Base-by-base conservation (phyloP, 2,888 invertebrate species). In the Ptilodon capucinus region DNA sequence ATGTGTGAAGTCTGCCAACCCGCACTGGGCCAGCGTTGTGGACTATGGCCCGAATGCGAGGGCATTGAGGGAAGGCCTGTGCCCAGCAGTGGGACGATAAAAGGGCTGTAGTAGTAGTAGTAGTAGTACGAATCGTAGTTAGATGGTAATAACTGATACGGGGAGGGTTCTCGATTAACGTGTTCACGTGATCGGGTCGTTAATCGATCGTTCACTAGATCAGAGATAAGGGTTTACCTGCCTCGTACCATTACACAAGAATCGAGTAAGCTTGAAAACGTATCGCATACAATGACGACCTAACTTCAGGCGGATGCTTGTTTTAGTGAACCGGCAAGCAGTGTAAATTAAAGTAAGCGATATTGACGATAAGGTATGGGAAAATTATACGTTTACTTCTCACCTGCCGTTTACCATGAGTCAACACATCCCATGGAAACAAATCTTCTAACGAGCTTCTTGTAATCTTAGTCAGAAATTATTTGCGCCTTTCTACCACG, bases 201-300 rank as follows among this genome's bases (percentile, higher is more conserved):
- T 50, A 51, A 52, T 48, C 48, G 48, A 52, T 52, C 48, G 47
- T 48, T 51, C 25, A 25, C 51, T 44, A 36, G 44, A 51, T 48
- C 36, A n/a, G 35, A 36, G 51, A 51, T 51, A 51, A 45, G 45
- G 36, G 43, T 40, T 13, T 45, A 44, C 45, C 51, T 51, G 47
- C 6, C 40, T n/a, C 35, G 38, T 38, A 32, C 36, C 13, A 13
- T 32, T 14, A 32, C 28, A 14, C 34, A 34, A 5, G 2, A 2
- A n/a, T 34, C n/a, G 14, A 14, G 34, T 34, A 17, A 35, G 11
- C 17, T 35, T 9, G 9, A 35, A 35, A 11, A 17, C 5, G 8
- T 14, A 35, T 16, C 16, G 17, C 16, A 35, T 35, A 35, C 17
- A 35, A 17, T 35, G 17, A 35, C 8, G 35, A 9, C 7, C 8